Evolutionary conservation across 2,888 invertebrate species (phyloP), one percentile per base, ranked within the genome.

Genomic region (Ditula angustiorana): DNA sequence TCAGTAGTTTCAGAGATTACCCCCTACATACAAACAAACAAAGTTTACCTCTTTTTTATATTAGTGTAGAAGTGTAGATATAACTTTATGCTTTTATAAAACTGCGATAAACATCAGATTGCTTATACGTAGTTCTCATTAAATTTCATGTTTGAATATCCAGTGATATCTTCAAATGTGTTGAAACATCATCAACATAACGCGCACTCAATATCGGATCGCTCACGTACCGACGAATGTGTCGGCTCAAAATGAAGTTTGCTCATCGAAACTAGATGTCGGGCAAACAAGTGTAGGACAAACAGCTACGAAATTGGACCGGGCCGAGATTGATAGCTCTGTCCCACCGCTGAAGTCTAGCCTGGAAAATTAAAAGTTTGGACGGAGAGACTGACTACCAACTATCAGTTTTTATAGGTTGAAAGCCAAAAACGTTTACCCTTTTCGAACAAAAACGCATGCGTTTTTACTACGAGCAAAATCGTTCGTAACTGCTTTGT

Each of bases 201-300:
- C 41, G 37, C 49, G 23, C 55, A 49, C 49, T 41, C 37, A 41
- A 41, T 55, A 55, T 55, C 37, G 41, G 7, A 55, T n/a, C 55
- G 41, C 24, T 60, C 59, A n/a, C 26, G 26, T 13, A 41, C 21
- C 23, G 33, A 21, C 44, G 30, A 23, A 53, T 33, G 41, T 44
- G 41, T 44, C 52, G 35, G 37, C 33, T 46, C 71, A 68, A 73
- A 80, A 80, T 76, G 69, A 77, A 75, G 75, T 80, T 79, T 77
- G 70, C 73, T 69, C 71, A 70, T 69, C 69, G 71, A 72, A 76
- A 77, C 78, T 79, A 77, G 75, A 77, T 77, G 72, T 69, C 66
- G 68, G 47, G 67, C 69, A 77, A 78, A 77, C 76, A 77, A 73
- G 72, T 69, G 66, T 61, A 60, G 69, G 68, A 72, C 74, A 78